These are phyloP conservation scores for Petromus typicus DNA, from an alignment of 2,113 vertebrate genomes.

Conservation along the genomic window DNA sequence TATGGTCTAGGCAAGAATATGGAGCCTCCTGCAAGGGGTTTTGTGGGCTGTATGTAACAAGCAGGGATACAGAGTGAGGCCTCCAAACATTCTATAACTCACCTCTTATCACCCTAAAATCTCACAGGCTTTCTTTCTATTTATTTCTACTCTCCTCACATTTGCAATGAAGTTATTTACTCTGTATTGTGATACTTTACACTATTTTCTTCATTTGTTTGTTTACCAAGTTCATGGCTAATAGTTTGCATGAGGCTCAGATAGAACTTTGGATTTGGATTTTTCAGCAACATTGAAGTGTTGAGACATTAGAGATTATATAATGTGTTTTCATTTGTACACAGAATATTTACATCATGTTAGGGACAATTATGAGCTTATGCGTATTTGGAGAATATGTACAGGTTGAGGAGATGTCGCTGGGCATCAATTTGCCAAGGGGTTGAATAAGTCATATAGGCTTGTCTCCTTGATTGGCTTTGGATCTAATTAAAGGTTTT, in stretches of 20 bases:
- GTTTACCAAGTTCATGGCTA: background rate
- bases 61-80: background rate
- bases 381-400: background rate
- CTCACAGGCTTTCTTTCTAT: background rate
- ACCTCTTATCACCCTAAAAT: background rate
- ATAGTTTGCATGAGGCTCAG: background rate
- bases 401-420: background rate
- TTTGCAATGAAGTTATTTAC: background rate
- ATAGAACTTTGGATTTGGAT: background rate
- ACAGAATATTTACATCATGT: background rate
- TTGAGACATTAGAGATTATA: background rate
- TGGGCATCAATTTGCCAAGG: background rate
- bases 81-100: background rate
- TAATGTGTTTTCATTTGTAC: background rate
- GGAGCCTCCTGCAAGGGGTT: background rate
- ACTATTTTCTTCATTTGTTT: background rate
- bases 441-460: background rate
- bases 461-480: background rate
- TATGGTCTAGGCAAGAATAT: background rate
- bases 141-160: background rate
- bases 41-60: background rate
- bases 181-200: background rate
- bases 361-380: background rate
- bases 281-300: background rate
- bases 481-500: background rate